Percentiles rank a stretch among this genome's conserved stretches.
These are phyloP conservation scores for Tylochromis polylepis DNA, from an alignment of 2,113 vertebrate species.

Conservation along the genomic window DNA sequence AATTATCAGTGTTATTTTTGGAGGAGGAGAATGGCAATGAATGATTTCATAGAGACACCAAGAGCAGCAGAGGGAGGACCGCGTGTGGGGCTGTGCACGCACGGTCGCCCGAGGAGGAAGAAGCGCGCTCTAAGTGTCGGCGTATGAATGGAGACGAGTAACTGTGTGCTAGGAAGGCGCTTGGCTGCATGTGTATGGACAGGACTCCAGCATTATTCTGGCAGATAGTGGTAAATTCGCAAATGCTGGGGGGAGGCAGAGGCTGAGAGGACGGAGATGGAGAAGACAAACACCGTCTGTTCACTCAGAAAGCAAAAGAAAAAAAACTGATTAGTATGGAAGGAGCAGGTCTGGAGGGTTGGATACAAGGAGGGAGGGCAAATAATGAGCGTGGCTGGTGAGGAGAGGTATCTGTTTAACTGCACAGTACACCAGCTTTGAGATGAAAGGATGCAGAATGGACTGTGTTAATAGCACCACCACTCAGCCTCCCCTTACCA, in stretches of 20 bases:
- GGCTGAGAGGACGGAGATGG: not conserved
- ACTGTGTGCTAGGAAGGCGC: not conserved
- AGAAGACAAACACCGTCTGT: conserved; percentile 47
- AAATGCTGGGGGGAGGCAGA: not conserved
- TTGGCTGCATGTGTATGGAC: not conserved
- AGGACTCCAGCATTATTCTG: not conserved
- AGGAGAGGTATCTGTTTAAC: not conserved
- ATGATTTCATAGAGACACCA: conserved; percentile 47
- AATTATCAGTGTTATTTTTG: conserved; percentile 75
- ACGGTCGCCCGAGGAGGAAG: not conserved
- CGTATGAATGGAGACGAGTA: not conserved
- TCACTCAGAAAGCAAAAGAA: conserved; percentile 70
- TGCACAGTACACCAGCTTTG: not conserved
- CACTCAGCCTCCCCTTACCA: conserved; percentile 43
- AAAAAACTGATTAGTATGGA: conserved; percentile 80
- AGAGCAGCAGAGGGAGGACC: conserved; percentile 4
- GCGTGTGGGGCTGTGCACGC: not conserved
- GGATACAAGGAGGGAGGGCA: conserved; percentile 30
- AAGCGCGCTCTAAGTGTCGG: not conserved
- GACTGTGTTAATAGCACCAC: conserved; percentile 16
- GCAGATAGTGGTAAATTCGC: not conserved
- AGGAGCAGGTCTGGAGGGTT: conserved; percentile 60
- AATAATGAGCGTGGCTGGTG: not conserved
- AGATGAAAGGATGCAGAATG: not conserved
- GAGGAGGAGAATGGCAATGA: conserved; percentile 59